phyloP scores from a whole-genome alignment of 2,888 invertebrate genomes.

The Drosophila neutralis region DNA sequence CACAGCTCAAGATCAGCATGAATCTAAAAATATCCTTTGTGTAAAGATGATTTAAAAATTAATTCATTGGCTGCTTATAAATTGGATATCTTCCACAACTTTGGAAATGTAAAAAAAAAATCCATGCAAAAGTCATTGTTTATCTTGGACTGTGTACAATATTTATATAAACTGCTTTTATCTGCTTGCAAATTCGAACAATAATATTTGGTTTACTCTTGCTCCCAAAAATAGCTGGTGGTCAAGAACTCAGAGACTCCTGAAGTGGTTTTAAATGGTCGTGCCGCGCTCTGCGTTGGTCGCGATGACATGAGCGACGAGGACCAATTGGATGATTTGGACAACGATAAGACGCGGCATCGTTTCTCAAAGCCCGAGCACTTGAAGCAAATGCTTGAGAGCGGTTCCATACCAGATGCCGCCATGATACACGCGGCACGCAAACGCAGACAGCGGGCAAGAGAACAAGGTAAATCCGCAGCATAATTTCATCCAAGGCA shows the following conservation, averaged over 20 bases:
- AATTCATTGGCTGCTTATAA: background rate
- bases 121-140: background rate
- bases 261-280: constrained; percentile 90
- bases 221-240: constrained; percentile 85
- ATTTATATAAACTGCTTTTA: background rate
- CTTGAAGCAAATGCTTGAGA: constrained; percentile 92
- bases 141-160: constrained; percentile 14
- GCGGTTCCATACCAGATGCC: constrained; percentile 98
- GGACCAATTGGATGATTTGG: constrained; percentile 86
- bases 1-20: constrained; percentile 9
- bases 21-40: background rate
- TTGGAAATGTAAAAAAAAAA: background rate
- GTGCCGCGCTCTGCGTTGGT: constrained; percentile 93
- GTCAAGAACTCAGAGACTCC: constrained; percentile 87
- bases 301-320: constrained; percentile 88
- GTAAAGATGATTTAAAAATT: background rate
- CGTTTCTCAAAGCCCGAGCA: constrained; percentile 89
- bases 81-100: background rate
- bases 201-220: constrained; percentile 45
- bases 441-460: constrained; percentile 96
- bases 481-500: background rate
- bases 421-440: constrained; percentile 98
- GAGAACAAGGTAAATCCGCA: constrained; percentile 88
- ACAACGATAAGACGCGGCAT: constrained; percentile 83
- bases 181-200: constrained; percentile 1